These are phyloP conservation scores for Gopherus evgoodei DNA, from an alignment of 2,113 vertebrate species.

Conservation along the genomic window DNA sequence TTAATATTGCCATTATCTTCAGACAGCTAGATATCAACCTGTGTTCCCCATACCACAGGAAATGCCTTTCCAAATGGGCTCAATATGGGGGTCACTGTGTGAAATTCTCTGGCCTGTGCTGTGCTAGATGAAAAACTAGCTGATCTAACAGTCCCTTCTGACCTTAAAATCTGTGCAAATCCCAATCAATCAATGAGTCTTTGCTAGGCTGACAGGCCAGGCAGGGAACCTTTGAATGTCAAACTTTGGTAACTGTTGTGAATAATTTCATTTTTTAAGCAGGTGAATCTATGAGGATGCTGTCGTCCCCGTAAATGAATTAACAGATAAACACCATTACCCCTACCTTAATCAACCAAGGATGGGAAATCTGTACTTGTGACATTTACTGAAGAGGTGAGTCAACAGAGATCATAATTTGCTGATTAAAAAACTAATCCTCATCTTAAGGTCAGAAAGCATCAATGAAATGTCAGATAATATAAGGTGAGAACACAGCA, in stretches of 20 bases:
- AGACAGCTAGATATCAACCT: not conserved
- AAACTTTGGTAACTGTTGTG: not conserved
- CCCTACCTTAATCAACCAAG: not conserved
- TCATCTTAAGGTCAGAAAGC: constrained; percentile 57
- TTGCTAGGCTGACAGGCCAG: not conserved
- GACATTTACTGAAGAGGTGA: constrained; percentile 57
- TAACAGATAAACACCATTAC: not conserved
- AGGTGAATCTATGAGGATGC: not conserved
- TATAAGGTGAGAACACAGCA: constrained; percentile 20
- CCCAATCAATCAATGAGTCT: not conserved
- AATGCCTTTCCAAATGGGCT: not conserved
- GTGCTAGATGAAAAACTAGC: not conserved
- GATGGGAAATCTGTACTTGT: not conserved
- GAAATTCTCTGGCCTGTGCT: not conserved
- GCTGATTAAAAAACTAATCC: constrained; percentile 58
- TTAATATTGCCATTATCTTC: not conserved
- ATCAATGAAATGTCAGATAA: constrained; percentile 54
- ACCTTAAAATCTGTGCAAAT: not conserved
- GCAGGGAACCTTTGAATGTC: not conserved
- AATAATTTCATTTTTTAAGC: not conserved
- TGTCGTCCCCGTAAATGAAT: not conserved
- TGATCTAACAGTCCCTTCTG: not conserved
- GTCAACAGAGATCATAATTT: constrained; percentile 51
- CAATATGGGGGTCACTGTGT: not conserved
- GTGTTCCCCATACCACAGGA: not conserved